Percentiles rank a stretch among this genome's conserved stretches.
Evolutionary conservation across 2,797 vertebrate genomes (phyloP).

Genomic region (Tarsius wallacei): DNA sequence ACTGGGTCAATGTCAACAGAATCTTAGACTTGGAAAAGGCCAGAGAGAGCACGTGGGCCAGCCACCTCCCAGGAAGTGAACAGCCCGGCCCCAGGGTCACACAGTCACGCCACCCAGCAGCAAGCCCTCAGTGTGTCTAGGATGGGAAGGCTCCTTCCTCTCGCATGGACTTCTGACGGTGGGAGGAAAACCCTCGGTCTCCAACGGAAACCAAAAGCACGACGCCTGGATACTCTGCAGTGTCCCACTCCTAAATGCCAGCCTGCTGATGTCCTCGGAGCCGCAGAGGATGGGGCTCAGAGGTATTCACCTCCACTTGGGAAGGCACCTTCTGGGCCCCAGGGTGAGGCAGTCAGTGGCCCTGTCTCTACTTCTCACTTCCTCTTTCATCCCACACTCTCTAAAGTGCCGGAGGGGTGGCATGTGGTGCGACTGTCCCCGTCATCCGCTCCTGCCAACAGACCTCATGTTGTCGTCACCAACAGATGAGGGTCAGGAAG

Average conservation of each 20-base stretch:
- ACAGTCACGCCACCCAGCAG: neutral
- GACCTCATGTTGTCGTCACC: neutral
- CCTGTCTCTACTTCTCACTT: neutral
- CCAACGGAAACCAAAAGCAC: neutral
- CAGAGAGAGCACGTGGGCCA: neutral
- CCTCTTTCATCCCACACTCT: conserved; percentile 1
- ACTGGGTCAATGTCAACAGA: neutral
- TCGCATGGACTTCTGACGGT: neutral
- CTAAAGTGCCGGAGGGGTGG: neutral
- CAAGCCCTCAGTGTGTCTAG: neutral
- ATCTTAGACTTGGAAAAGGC: neutral
- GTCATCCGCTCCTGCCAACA: neutral
- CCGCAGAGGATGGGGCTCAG: too few species aligned
- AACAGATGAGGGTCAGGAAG: neutral
- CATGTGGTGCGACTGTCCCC: neutral
- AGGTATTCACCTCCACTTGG: neutral
- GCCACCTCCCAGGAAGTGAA: neutral
- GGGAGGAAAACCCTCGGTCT: neutral
- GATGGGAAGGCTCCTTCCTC: neutral
- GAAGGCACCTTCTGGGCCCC: neutral
- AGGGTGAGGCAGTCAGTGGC: neutral
- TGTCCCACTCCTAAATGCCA: neutral
- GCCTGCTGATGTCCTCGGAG: neutral
- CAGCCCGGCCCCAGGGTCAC: neutral
- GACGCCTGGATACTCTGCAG: neutral